Evolutionary conservation across 2,888 invertebrate species (phyloP).

Genomic region (Azorinus chamasolen): DNA sequence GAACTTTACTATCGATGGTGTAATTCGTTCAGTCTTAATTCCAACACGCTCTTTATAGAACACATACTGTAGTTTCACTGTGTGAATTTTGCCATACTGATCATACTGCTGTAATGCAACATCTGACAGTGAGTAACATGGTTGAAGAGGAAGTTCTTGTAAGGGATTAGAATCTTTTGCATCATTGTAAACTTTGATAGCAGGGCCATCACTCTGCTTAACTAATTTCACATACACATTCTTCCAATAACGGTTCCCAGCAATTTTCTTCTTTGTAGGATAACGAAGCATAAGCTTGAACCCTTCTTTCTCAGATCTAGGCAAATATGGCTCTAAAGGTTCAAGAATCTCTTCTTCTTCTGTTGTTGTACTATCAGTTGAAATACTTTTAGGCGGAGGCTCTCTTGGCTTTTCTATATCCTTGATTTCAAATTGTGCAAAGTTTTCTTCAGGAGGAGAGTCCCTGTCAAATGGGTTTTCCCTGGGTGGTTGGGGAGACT

Average conservation of each 20-base stretch:
- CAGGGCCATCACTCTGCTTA: slow-evolving; percentile 90
- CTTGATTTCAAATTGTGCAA: slow-evolving; percentile 83
- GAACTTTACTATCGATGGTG: slow-evolving; percentile 84
- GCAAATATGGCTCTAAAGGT: slow-evolving; percentile 94
- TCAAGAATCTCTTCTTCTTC: slow-evolving; percentile 76
- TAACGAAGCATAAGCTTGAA: slow-evolving; percentile 99
- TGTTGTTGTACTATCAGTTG: slow-evolving; percentile 76
- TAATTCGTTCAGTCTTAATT: slow-evolving; percentile 84
- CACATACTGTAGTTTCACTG: slow-evolving; percentile 98
- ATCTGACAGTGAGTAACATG: slow-evolving; percentile 97
- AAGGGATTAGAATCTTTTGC: slow-evolving; percentile 96
- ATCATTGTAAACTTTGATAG: slow-evolving; percentile 93
- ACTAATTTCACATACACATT: slow-evolving; percentile 95
- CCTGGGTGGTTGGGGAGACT: slow-evolving; percentile 80
- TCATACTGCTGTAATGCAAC: slow-evolving; percentile 95
- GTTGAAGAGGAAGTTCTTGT: slow-evolving; percentile 97
- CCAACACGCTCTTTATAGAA: slow-evolving; percentile 99
- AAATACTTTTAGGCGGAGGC: slow-evolving; percentile 66
- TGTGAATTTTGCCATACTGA: slow-evolving; percentile 99
- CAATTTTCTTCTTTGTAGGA: slow-evolving; percentile 85
- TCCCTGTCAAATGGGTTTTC: slow-evolving; percentile 86
- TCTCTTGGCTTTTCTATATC: slow-evolving; percentile 70
- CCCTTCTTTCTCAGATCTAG: slow-evolving; percentile 92
- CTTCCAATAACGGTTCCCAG: slow-evolving; percentile 95
- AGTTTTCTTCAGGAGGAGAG: slow-evolving; percentile 84